Evolutionary conservation across 64 coral and sea anemone species (phyloP).

Genomic region (Platygyra sinensis): DNA sequence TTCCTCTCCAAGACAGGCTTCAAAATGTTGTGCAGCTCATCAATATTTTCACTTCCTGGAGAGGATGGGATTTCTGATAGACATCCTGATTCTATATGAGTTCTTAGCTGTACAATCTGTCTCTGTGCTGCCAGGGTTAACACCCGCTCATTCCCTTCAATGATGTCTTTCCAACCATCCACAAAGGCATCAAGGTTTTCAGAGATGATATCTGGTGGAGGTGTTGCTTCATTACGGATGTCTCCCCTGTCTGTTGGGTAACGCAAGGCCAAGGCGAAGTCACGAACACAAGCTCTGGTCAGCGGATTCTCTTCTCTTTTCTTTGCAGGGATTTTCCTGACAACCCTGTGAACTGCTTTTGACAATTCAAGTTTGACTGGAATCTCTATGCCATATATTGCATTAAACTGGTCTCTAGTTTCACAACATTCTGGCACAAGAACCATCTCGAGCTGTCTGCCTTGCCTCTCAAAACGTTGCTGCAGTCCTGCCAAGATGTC

Average conservation of each 20-base stretch:
- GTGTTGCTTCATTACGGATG: conserved; percentile 21
- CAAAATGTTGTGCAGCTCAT: conserved; percentile 45
- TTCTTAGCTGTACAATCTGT: conserved; percentile 35
- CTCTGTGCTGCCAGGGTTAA: conserved; percentile 50
- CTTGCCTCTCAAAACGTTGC: conserved; percentile 44
- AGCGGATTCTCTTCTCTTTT: conserved; percentile 54
- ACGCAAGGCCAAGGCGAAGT: conserved; percentile 46
- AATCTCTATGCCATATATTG: conserved; percentile 42
- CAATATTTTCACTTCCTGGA: conserved; percentile 26
- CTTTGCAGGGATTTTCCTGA: conserved; percentile 61
- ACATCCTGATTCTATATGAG: conserved; percentile 36
- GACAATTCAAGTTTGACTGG: conserved; percentile 49
- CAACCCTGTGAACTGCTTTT: conserved; percentile 39
- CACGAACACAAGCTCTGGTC: conserved; percentile 33
- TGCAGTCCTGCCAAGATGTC: conserved; percentile 36
- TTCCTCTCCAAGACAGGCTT: conserved; percentile 51
- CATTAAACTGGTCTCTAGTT: not conserved
- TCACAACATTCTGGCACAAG: conserved; percentile 67
- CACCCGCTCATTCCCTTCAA: conserved; percentile 54
- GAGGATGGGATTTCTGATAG: conserved; percentile 36
- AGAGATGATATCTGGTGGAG: conserved; percentile 24
- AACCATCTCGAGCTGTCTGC: conserved; percentile 46
- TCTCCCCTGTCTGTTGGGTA: conserved; percentile 27
- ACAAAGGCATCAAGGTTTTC: conserved; percentile 59
- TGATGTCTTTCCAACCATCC: conserved; percentile 54